These are phyloP conservation scores for Bombylius discolor DNA, from an alignment of 2,888 invertebrate species.

Conservation along the genomic window DNA sequence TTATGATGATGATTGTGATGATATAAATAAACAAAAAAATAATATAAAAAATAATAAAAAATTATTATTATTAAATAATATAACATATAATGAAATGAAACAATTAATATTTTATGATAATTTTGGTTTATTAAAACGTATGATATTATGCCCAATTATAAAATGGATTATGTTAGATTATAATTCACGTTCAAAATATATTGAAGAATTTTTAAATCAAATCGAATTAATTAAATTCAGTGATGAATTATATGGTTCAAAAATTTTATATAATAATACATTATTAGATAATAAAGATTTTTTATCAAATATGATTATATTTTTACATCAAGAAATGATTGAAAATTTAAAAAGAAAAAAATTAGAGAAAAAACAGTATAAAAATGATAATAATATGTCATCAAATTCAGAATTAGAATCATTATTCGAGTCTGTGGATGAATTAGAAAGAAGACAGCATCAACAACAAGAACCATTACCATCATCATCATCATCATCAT, in stretches of 20 bases:
- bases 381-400: too few species aligned
- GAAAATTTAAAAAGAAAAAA: too few species aligned
- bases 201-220: neutral
- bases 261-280: neutral
- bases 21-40: too few species aligned
- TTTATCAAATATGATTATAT: neutral
- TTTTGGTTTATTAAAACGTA: neutral
- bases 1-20: too few species aligned
- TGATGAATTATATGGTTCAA: neutral
- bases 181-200: neutral
- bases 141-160: neutral
- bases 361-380: too few species aligned
- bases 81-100: neutral
- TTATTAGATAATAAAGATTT: neutral
- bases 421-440: too few species aligned
- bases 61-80: neutral
- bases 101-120: neutral
- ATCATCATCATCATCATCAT: neutral
- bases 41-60: neutral
- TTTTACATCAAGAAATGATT: neutral
- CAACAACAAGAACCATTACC: neutral
- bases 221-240: neutral
- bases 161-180: neutral
- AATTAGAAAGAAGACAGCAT: neutral
- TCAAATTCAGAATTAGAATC: too few species aligned